Evolutionary conservation across 2,113 vertebrate species (phyloP).

Genomic region (Apodemus speciosus): DNA sequence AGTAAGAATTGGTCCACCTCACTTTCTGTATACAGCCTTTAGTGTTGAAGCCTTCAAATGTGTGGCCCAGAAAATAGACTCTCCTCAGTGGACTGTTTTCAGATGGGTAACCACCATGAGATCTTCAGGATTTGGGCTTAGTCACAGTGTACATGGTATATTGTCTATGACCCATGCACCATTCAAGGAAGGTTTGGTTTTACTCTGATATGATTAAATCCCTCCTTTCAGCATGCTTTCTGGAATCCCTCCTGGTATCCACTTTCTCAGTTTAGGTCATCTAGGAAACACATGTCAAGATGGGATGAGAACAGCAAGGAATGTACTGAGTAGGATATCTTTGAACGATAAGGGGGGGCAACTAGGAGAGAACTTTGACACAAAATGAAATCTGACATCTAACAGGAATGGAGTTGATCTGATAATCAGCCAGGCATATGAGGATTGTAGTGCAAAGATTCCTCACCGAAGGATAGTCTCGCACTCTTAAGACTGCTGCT

Average conservation of each 20-base stretch:
- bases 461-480: background rate
- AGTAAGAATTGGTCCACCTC: background rate
- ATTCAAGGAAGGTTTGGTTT: background rate
- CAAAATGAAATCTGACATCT: background rate
- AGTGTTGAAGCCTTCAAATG: background rate
- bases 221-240: background rate
- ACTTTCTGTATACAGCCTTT: background rate
- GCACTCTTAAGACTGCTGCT: background rate
- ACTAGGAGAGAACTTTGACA: background rate
- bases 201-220: background rate
- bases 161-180: background rate
- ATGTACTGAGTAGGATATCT: background rate
- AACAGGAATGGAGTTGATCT: background rate
- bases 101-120: background rate
- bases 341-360: background rate
- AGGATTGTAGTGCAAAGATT: background rate
- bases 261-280: background rate
- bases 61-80: background rate
- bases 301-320: background rate
- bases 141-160: no score
- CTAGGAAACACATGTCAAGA: background rate
- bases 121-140: background rate
- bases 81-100: background rate
- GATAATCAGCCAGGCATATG: background rate
- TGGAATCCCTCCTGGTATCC: background rate